Evolutionary conservation across 2,888 invertebrate species (phyloP).

Genomic region (Diarsia brunnea): DNA sequence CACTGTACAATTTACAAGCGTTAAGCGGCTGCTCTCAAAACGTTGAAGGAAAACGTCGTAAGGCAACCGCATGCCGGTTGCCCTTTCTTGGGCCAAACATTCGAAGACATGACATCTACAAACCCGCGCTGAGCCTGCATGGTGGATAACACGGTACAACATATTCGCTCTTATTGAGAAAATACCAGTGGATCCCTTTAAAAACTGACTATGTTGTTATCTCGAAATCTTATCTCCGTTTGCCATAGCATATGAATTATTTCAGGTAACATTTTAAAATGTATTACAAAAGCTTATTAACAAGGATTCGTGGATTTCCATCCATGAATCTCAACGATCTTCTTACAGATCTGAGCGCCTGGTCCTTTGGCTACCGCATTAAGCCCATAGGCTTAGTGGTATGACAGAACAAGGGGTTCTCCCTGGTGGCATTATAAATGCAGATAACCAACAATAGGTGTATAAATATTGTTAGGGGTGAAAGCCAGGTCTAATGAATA

Average conservation of each 20-base stretch:
- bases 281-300: constrained; percentile 7
- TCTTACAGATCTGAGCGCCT: constrained; percentile 20
- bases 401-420: constrained; percentile 28
- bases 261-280: not conserved
- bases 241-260: not conserved
- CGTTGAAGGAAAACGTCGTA: not conserved
- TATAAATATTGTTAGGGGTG: constrained; percentile 48
- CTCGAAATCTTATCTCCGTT: not conserved
- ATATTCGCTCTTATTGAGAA: not conserved
- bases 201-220: not conserved
- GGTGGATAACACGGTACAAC: not conserved
- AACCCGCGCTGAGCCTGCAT: not conserved
- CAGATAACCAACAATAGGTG: constrained; percentile 55
- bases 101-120: not conserved
- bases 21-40: constrained; percentile 4
- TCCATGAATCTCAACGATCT: constrained; percentile 27
- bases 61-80: too few relatives aligned
- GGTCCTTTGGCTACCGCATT: constrained; percentile 42
- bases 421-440: constrained; percentile 37
- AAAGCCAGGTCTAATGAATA: constrained; percentile 55
- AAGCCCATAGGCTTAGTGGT: constrained; percentile 40
- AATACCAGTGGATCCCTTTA: not conserved
- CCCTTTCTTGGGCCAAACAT: not conserved
- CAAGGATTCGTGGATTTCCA: constrained; percentile 2
- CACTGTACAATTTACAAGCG: constrained; percentile 28